Evolutionary conservation across 2,888 invertebrate species (phyloP).

Genomic region (Lamproptera curius): DNA sequence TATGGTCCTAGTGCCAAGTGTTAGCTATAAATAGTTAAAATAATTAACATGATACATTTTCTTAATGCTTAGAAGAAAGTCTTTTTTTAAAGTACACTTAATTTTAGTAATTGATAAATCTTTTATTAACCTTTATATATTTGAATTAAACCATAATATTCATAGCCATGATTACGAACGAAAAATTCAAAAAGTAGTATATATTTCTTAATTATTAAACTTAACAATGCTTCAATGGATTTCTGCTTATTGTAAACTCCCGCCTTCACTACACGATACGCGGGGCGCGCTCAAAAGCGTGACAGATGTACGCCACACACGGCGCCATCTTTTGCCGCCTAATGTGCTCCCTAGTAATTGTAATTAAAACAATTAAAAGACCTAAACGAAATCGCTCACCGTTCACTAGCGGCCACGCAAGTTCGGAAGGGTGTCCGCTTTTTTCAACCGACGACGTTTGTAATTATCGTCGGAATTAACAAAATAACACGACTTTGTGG

Average conservation of each 20-base stretch:
- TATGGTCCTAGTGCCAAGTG: too few relatives aligned
- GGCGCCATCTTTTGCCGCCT: conserved; percentile 32
- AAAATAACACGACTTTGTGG: conserved; percentile 18
- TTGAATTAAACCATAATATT: too few relatives aligned
- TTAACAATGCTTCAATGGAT: conserved; percentile 12
- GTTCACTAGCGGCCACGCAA: conserved; percentile 31
- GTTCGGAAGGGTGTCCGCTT: conserved; percentile 21
- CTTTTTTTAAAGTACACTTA: too few relatives aligned
- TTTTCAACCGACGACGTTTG: conserved; percentile 11
- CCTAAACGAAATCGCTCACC: conserved; percentile 27
- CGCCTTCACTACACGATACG: conserved; percentile 1
- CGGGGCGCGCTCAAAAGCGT: conserved; percentile 5
- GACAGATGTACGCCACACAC: conserved; percentile 40
- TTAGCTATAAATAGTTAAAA: too few relatives aligned
- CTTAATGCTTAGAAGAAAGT: too few relatives aligned
- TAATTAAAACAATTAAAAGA: conserved; percentile 33
- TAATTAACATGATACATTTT: too few relatives aligned
- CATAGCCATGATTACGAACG: too few relatives aligned
- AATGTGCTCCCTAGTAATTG: conserved; percentile 45
- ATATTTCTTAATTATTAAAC: too few relatives aligned
- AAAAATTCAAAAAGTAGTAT: too few relatives aligned
- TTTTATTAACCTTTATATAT: too few relatives aligned
- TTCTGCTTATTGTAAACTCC: neutral
- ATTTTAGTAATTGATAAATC: too few relatives aligned
- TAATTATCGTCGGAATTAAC: conserved; percentile 23